Evolutionary conservation across 2,797 vertebrate genomes (phyloP).

Genomic region (Schizothorax lantsangensis): DNA sequence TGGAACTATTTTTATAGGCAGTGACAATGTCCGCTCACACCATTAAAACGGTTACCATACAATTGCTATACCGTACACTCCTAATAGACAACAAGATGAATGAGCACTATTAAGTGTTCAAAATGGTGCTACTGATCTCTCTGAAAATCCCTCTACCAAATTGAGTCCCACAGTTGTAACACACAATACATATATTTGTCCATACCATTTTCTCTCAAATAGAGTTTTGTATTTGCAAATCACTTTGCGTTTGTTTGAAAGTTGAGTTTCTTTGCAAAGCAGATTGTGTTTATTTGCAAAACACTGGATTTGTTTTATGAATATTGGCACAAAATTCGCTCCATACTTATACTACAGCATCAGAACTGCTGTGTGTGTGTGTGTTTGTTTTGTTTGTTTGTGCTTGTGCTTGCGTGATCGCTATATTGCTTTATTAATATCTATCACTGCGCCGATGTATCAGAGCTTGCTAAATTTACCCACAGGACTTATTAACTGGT

Average conservation of each 20-base stretch:
- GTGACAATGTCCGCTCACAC: neutral
- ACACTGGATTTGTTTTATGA: no score
- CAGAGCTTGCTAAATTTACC: conserved; percentile 46
- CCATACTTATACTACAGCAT: neutral
- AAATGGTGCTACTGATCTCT: neutral
- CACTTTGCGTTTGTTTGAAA: no score
- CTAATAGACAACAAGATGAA: neutral
- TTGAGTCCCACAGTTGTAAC: no score
- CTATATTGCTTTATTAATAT: conserved; percentile 23
- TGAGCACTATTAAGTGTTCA: neutral
- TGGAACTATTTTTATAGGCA: neutral
- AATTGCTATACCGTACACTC: neutral
- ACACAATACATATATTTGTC: no score
- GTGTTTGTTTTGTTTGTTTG: neutral
- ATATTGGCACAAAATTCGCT: no score
- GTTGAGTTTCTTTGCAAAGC: no score
- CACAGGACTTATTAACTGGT: conserved; percentile 45
- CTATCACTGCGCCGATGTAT: conserved; percentile 20
- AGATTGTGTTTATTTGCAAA: no score
- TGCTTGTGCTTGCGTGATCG: conserved; percentile 7
- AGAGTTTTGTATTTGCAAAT: no score
- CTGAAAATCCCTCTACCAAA: neutral
- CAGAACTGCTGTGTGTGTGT: conserved; percentile 8
- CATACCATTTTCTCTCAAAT: no score
- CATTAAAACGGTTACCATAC: neutral